Evolutionary conservation across 2,888 invertebrate genomes (phyloP).

Genomic region (Nipponacmea schrenckii): DNA sequence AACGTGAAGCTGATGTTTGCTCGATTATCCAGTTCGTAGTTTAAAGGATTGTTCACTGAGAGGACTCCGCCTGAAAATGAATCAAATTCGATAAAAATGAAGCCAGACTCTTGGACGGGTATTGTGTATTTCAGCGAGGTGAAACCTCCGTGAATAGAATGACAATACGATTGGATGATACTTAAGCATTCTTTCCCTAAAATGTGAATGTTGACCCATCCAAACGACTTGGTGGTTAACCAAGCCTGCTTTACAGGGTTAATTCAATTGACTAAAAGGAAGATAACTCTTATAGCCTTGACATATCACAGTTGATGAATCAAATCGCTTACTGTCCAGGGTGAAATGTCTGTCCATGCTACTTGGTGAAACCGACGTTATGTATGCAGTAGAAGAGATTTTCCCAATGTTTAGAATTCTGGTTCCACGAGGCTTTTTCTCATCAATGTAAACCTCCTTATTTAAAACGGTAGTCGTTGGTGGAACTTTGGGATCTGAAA

Average conservation of each 20-base stretch:
- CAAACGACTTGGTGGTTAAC: too few species aligned
- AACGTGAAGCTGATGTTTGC: constrained; percentile 1
- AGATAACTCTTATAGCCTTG: neutral
- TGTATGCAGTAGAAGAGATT: neutral
- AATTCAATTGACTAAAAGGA: too few species aligned
- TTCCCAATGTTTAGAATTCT: neutral
- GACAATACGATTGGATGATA: too few species aligned
- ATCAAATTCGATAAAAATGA: neutral
- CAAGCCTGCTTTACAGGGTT: too few species aligned
- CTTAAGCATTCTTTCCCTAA: too few species aligned
- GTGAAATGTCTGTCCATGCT: neutral
- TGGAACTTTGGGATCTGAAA: neutral
- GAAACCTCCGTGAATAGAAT: too few species aligned
- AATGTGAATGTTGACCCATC: too few species aligned
- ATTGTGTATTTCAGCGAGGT: too few species aligned
- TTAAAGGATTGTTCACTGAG: neutral
- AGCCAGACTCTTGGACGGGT: too few species aligned
- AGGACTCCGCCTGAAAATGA: neutral
- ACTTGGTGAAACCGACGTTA: neutral
- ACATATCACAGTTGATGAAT: neutral
- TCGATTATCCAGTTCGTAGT: neutral
- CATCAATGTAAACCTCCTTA: neutral
- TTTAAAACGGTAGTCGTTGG: neutral
- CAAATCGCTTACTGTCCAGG: neutral
- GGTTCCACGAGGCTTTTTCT: neutral